These are phyloP conservation scores for Luperina nickerlii DNA, from an alignment of 2,888 invertebrate species.

Conservation along the genomic window DNA sequence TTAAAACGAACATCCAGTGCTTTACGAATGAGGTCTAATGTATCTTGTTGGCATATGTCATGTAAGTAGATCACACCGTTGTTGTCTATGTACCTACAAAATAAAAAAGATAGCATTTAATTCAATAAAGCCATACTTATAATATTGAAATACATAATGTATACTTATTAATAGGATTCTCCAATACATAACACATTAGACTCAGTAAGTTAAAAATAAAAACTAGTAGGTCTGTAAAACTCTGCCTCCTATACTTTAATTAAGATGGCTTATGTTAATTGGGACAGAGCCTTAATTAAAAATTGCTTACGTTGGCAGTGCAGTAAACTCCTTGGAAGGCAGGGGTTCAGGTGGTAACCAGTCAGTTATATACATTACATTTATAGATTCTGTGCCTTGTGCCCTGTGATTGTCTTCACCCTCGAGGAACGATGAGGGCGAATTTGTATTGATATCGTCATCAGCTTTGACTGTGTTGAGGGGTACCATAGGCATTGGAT, in stretches of 20 bases:
- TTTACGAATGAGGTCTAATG: conserved; percentile 87
- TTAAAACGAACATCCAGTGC: conserved; percentile 87
- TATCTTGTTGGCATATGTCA: conserved; percentile 77
- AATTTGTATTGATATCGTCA: conserved; percentile 61
- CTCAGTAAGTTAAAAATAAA: neutral
- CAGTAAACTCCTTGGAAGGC: conserved; percentile 88
- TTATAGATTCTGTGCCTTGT: conserved; percentile 56
- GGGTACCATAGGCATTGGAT: conserved; percentile 77
- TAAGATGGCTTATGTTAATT: neutral
- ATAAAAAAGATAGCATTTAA: conserved; percentile 13
- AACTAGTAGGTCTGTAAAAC: neutral
- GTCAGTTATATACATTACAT: conserved; percentile 82
- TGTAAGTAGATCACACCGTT: conserved; percentile 87
- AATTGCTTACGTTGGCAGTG: conserved; percentile 91
- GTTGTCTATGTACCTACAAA: conserved; percentile 83
- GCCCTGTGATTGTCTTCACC: conserved; percentile 49
- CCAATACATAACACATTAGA: neutral
- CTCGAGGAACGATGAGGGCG: conserved; percentile 62
- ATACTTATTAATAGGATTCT: neutral
- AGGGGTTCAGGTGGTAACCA: conserved; percentile 92
- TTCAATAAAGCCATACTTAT: neutral
- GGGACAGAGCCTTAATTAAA: neutral
- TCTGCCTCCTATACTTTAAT: neutral
- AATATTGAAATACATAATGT: neutral
- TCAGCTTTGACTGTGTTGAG: conserved; percentile 61